Conservation (phyloP, 2,797 vertebrate genomes). For the Coracias cyanogaster region DNA sequence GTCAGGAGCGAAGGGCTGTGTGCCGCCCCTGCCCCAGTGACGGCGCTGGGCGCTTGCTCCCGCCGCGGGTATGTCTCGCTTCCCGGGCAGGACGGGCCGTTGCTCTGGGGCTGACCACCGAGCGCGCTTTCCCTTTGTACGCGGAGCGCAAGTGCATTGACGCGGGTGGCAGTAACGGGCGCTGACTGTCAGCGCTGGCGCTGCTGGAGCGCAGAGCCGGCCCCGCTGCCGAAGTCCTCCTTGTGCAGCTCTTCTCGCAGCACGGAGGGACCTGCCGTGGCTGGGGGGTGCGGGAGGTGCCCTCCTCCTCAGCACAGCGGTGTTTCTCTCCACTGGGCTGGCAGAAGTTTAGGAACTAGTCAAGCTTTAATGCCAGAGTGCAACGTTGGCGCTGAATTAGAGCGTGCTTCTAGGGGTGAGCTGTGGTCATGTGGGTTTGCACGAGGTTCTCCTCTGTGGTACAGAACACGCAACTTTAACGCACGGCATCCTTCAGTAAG, state of each 20-base stretch:
- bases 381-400: accelerated
- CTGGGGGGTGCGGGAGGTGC: neutral
- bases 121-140: accelerated
- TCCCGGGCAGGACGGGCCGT: accelerated
- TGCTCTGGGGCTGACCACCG: accelerated
- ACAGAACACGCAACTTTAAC: accelerated
- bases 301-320: neutral
- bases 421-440: neutral
- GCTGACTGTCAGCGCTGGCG: neutral
- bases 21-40: accelerated
- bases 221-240: accelerated
- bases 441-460: accelerated
- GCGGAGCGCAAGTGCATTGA: accelerated
- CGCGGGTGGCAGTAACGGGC: accelerated
- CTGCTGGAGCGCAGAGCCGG: accelerated
- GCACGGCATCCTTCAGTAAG: accelerated
- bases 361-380: accelerated
- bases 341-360: accelerated
- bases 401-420: neutral
- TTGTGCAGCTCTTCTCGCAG: accelerated
- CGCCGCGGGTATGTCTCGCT: accelerated
- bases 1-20: accelerated
- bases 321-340: neutral
- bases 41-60: neutral
- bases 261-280: accelerated